Evolutionary conservation across 92 coral and sea anemone genomes (phyloP), one percentile per base, ranked within the genome.

Genomic region (Porites evermanni): DNA sequence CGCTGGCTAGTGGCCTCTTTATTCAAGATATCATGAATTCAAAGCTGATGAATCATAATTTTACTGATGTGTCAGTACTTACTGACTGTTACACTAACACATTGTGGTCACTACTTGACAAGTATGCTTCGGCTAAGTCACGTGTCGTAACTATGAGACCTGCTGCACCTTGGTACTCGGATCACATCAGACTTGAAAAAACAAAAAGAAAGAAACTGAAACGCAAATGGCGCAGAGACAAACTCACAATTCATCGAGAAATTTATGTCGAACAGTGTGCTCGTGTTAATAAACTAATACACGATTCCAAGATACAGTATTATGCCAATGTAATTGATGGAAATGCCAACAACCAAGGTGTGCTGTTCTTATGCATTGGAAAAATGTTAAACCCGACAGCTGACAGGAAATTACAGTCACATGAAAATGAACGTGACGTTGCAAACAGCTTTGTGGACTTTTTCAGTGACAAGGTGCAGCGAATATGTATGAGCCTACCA

Each of bases 361-460:
- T 61, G 26, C 90, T 72, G 24, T 72, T 87, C 78, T 77, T 67
- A 23, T 38, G 61, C 47, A 66, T 87, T 81, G 74, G 84, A 54
- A 76, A 83, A 83, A 71, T 72, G 67, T 53, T 87, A 52, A 75
- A 87, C 78, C 84, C 75, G 76, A 87, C 80, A 87, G 67, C 86
- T 23, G 91, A 80, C 67, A 87, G 69, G 82, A 63, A 68, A 71
- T 79, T 79, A 64, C 90, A 80, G 66, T 74, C 80, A 50, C 84
- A 64, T 63, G 66, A 24, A 60, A 60, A 60, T 73, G 70, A 70
- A 14, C 23, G 76, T 61, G 72, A 69, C 74, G 70, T 88, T 26
- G 91, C 81, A 11, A 88, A 88, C 53, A 78, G 79, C 74, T 87
- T 80, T 87, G 91, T 78, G 51, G 64, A 87, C 50, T 87, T 80